These are phyloP conservation scores for Galendromus occidentalis DNA, from an alignment of 1,140 invertebrate species.

Conservation along the genomic window DNA sequence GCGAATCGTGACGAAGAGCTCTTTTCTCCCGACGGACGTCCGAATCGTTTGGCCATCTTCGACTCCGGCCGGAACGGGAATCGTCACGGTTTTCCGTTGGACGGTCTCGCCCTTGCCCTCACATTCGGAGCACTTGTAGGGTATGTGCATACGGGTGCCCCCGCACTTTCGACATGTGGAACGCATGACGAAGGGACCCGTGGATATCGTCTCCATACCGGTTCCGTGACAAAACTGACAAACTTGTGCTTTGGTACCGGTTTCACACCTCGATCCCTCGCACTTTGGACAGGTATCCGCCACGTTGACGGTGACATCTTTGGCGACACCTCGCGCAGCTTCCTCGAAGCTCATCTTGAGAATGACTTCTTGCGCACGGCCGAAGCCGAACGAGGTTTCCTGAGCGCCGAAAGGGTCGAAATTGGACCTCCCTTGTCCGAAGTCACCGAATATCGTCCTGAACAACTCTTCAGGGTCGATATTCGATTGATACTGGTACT, in stretches of 20 bases:
- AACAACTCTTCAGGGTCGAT: slow-evolving; percentile 93
- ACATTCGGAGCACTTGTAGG: slow-evolving; percentile 76
- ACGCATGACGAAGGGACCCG: slow-evolving; percentile 84
- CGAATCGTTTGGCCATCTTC: slow-evolving; percentile 89
- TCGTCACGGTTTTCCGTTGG: slow-evolving; percentile 65
- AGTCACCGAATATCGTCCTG: slow-evolving; percentile 35
- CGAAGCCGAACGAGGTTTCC: slow-evolving; percentile 68
- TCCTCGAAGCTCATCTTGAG: slow-evolving; percentile 83
- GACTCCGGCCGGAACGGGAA: slow-evolving; percentile 91
- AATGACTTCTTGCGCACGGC: slow-evolving; percentile 64
- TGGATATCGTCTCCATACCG: slow-evolving; percentile 47
- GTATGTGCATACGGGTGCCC: slow-evolving; percentile 65
- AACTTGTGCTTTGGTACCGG: slow-evolving; percentile 59
- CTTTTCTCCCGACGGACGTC: slow-evolving; percentile 62
- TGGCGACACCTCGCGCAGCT: slow-evolving; percentile 85
- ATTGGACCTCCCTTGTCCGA: slow-evolving; percentile 5
- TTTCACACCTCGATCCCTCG: slow-evolving; percentile 55
- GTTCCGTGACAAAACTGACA: slow-evolving; percentile 93
- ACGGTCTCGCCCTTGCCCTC: slow-evolving; percentile 76
- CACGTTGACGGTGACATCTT: slow-evolving; percentile 75
- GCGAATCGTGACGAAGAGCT: slow-evolving; percentile 78
- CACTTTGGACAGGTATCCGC: slow-evolving; percentile 82
- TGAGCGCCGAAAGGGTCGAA: slow-evolving; percentile 42
- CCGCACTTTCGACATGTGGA: slow-evolving; percentile 82
- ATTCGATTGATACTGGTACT: slow-evolving; percentile 60